A percentile compares a stretch with the other conserved stretches of the same genome.
phyloP scores from a whole-genome alignment of 2,797 vertebrate genomes.

The Parauchenoglanis punctatus region DNA sequence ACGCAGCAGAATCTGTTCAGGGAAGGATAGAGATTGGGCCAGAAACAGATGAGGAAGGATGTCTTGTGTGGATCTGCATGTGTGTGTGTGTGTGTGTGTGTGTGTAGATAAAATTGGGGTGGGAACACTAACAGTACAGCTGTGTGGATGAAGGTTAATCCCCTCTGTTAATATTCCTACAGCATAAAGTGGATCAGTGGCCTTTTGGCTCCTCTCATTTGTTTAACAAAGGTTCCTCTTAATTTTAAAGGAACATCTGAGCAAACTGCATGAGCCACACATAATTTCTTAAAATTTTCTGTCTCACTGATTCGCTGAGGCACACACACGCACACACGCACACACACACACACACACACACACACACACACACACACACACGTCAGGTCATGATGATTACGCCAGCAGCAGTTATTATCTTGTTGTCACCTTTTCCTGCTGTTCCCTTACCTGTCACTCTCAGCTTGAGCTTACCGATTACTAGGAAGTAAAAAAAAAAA shows the following conservation, averaged over 20 bases:
- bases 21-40: slow-evolving; percentile 35
- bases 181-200: slow-evolving; percentile 65
- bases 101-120: neutral
- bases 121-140: slow-evolving; percentile 68
- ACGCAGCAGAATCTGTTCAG: slow-evolving; percentile 33
- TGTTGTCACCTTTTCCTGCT: slow-evolving; percentile 63
- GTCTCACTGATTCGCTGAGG: neutral
- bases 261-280: slow-evolving; percentile 53
- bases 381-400: slow-evolving; percentile 62
- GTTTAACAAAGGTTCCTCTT: slow-evolving; percentile 74
- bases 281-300: neutral
- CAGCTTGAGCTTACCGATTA: slow-evolving; percentile 62
- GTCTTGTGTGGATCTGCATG: neutral
- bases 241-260: slow-evolving; percentile 74
- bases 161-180: slow-evolving; percentile 67
- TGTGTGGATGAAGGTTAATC: slow-evolving; percentile 69
- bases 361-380: neutral
- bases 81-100: neutral
- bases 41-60: slow-evolving; percentile 16
- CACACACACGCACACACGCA: neutral
- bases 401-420: slow-evolving; percentile 66
- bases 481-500: slow-evolving; percentile 18
- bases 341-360: neutral
- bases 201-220: slow-evolving; percentile 64
- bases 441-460: slow-evolving; percentile 51